Evolutionary conservation across 2,888 invertebrate species (phyloP).

Genomic region (Drosophila anceps): DNA sequence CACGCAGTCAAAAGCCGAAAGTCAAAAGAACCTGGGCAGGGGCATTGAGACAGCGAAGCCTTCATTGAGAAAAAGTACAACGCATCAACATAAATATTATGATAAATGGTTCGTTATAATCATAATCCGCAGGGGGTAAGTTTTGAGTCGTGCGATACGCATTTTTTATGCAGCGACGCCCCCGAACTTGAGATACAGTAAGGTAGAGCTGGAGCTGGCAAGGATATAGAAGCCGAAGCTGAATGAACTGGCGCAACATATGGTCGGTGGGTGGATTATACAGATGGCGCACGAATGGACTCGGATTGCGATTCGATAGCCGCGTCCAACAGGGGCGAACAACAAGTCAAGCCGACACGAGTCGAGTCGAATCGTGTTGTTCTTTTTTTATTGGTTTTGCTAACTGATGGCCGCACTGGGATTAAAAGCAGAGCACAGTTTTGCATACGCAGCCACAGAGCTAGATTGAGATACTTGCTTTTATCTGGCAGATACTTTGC

Average conservation of each 20-base stretch:
- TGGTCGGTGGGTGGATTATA: constrained; percentile 82
- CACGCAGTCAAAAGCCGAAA: constrained; percentile 44
- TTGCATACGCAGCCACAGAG: constrained; percentile 26
- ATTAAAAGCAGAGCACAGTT: constrained; percentile 38
- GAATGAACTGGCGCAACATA: constrained; percentile 80
- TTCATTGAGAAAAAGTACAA: constrained; percentile 84
- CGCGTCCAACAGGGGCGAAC: constrained; percentile 27
- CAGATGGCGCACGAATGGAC: constrained; percentile 76
- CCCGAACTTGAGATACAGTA: constrained; percentile 30
- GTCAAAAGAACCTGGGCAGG: constrained; percentile 29
- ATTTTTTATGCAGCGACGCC: constrained; percentile 64
- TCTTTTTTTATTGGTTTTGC: constrained; percentile 75
- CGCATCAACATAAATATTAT: constrained; percentile 85
- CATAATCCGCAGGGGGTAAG: constrained; percentile 84
- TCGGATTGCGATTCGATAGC: constrained; percentile 69
- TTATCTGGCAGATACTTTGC: constrained; percentile 59
- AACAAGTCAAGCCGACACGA: constrained; percentile 58
- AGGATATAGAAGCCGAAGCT: constrained; percentile 6
- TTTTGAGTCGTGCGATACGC: constrained; percentile 77
- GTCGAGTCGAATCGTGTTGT: constrained; percentile 62
- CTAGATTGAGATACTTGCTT: constrained; percentile 28
- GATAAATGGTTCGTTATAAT: constrained; percentile 84
- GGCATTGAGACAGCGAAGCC: constrained; percentile 33
- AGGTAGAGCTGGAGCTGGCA: constrained; percentile 33
- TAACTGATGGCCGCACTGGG: constrained; percentile 57